These are phyloP conservation scores for Patella caerulea DNA, from an alignment of 2,888 invertebrate species.

Conservation along the genomic window DNA sequence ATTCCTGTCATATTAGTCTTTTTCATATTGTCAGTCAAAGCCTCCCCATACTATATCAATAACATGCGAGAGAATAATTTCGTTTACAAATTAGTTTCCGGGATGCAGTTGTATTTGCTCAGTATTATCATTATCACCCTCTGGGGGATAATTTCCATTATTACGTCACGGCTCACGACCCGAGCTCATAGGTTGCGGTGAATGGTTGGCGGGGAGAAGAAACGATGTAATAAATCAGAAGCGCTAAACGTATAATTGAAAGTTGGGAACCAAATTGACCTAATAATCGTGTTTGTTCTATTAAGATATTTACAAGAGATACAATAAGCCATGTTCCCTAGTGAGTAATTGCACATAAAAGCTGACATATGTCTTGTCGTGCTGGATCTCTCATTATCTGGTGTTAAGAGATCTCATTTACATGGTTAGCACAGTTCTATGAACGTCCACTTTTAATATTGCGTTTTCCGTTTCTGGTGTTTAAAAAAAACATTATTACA, in stretches of 20 bases:
- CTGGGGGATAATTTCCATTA: conserved; percentile 4
- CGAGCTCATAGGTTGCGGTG: conserved; percentile 5
- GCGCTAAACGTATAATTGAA: conserved; percentile 9
- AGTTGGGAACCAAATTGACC: background rate
- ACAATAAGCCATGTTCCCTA: background rate
- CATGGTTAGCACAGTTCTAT: background rate
- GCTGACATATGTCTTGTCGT: background rate
- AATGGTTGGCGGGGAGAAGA: conserved; percentile 1
- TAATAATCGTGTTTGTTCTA: conserved; percentile 10
- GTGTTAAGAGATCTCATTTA: background rate
- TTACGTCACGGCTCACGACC: conserved; percentile 6
- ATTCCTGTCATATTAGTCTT: too few species aligned
- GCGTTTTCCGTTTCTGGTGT: conserved; percentile 5
- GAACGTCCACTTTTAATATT: conserved; percentile 5
- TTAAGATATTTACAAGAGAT: conserved; percentile 7
- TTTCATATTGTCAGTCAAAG: background rate
- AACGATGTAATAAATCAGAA: conserved; percentile 7
- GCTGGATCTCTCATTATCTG: background rate
- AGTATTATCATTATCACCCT: background rate
- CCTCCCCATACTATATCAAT: background rate
- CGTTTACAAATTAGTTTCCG: conserved; percentile 12
- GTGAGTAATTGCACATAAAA: conserved; percentile 11
- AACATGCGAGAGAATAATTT: background rate
- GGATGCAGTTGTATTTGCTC: background rate
- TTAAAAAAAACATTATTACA: conserved; percentile 1